Percentiles rank a stretch among this genome's conserved stretches.
Evolutionary conservation across 2,113 vertebrate genomes (phyloP).

Genomic region (Camelus dromedarius): DNA sequence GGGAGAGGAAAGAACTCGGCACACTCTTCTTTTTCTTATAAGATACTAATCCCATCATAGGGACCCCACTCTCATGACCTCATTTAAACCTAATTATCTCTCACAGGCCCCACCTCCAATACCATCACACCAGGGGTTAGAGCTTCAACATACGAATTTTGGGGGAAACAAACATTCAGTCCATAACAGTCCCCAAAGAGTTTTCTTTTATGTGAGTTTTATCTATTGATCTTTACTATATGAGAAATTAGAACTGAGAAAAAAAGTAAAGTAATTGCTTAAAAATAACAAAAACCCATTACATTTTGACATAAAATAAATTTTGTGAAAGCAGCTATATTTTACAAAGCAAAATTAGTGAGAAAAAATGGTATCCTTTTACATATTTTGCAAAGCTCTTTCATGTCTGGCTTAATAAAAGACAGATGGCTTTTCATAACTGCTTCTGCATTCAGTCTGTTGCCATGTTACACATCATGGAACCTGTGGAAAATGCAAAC

Average conservation of each 20-base stretch:
- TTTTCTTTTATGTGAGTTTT: not conserved
- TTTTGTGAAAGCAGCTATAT: not conserved
- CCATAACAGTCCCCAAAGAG: not conserved
- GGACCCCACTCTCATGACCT: not conserved
- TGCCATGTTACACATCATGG: not conserved
- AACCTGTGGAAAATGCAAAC: not conserved
- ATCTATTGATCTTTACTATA: not conserved
- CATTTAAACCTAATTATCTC: not conserved
- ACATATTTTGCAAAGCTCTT: not conserved
- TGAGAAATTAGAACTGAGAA: not conserved
- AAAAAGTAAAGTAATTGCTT: not conserved
- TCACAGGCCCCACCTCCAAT: not conserved
- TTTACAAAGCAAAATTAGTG: not conserved
- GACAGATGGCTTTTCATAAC: not conserved
- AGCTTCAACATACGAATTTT: not conserved
- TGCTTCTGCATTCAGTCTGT: not conserved
- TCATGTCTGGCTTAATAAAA: not conserved
- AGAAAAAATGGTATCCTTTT: constrained; percentile 15
- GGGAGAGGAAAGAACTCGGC: not conserved
- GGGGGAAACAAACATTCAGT: not conserved
- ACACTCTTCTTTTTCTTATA: not conserved
- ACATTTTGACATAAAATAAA: not conserved
- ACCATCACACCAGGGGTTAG: not conserved
- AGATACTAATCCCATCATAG: not conserved
- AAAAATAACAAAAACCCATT: not conserved